A percentile compares a stretch with the other conserved stretches of the same genome.
Conservation (phyloP, 2,888 invertebrate genomes). For the Chouioia cunea region DNA sequence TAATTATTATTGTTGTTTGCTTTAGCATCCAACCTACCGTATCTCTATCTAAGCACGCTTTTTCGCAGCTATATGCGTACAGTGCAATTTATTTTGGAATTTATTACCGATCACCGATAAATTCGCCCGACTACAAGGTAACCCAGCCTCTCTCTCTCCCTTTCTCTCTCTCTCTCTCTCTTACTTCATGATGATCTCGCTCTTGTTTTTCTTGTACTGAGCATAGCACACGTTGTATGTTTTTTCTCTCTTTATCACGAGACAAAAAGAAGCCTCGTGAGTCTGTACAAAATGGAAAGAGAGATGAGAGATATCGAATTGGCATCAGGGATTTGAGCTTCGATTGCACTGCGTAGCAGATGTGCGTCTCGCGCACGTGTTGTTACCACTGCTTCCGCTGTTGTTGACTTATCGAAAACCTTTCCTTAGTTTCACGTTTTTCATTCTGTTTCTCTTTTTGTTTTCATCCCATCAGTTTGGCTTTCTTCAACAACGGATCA, state of each 20-base stretch:
- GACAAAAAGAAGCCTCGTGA: no score
- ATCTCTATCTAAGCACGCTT: constrained; percentile 21
- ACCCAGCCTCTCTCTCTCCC: constrained; percentile 21
- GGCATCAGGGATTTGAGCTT: constrained; percentile 53
- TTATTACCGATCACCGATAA: constrained; percentile 69
- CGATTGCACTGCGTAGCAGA: constrained; percentile 32
- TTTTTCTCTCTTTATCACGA: neutral
- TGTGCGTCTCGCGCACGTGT: constrained; percentile 34
- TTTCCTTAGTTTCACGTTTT: no score
- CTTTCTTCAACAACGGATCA: no score
- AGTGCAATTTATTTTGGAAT: constrained; percentile 66
- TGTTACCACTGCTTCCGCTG: constrained; percentile 1
- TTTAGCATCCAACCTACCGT: constrained; percentile 53
- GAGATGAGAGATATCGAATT: constrained; percentile 58
- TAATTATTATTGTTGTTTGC: constrained; percentile 70
- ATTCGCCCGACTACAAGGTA: constrained; percentile 41
- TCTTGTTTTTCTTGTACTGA: constrained; percentile 29
- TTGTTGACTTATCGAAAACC: constrained; percentile 26
- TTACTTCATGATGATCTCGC: neutral
- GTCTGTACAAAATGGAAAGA: constrained; percentile 30
- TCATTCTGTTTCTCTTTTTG: neutral
- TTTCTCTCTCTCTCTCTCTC: constrained; percentile 12
- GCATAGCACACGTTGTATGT: constrained; percentile 18
- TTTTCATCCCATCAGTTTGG: no score
- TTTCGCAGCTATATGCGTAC: constrained; percentile 53